Evolutionary conservation across 2,888 invertebrate species (phyloP), one percentile per base, ranked within the genome.

Genomic region (Bimastos eiseni): DNA sequence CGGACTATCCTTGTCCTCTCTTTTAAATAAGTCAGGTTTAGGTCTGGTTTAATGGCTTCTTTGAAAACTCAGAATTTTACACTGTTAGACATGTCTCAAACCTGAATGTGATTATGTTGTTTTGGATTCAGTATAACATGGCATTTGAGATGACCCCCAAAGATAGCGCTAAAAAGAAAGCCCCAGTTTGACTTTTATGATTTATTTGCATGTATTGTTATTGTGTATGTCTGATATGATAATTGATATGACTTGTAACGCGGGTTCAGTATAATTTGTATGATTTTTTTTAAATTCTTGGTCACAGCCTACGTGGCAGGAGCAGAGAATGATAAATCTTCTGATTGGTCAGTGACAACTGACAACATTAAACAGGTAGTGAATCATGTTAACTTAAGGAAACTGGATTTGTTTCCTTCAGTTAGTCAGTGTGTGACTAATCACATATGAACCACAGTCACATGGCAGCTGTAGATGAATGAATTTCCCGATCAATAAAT

Each of bases 341-440:
- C n/a, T n/a, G n/a, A 70, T 70, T 70, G n/a, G 8, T 70, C 70
- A n/a, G 6, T n/a, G 11, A 70, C 70, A 70, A 70, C 70, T 70
- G 55, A 24, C 24, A 55, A 24, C 24, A 30, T 55, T 24, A 55
- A 55, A 70, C n/a, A 0, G 70, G 70, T n/a, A 8, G 70, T 70
- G 70, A 70, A 70, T 70, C 70, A n/a, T 70, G 17, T 49, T 11
- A 70, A 11, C 15, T 11, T 41, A 11, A 70, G 30, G 49, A 70
- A 30, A 70, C n/a, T 70, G n/a, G n/a, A 70, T 70, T n/a, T 70
- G 70, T 70, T 70, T n/a, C n/a, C n/a, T n/a, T 70, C 70, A 70
- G 70, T n/a, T 19, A 11, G 19, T 15, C n/a, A 15, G 70, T n/a
- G 8, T 70, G 30, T 70, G 70, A 70, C 70, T 70, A 70, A n/a